Conservation (phyloP, 2,797 vertebrate genomes). For the Morelia viridis region DNA sequence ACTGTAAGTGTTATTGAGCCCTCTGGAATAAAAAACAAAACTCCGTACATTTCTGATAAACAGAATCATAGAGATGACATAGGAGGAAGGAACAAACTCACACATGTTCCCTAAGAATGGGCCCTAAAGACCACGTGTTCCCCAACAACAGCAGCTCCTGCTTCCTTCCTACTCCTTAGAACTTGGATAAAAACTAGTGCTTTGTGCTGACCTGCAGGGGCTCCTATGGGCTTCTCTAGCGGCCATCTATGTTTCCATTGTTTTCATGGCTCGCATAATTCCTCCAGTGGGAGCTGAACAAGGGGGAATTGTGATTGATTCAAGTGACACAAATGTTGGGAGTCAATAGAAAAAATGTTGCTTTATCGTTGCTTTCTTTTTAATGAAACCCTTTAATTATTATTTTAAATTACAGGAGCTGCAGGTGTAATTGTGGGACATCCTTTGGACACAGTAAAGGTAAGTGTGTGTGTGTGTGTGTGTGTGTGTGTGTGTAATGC, state of each 20-base stretch:
- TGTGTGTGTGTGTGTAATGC: neutral
- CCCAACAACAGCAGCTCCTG: neutral
- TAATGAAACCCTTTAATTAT: constrained; percentile 14
- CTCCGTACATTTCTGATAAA: neutral
- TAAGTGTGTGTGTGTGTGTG: constrained; percentile 54
- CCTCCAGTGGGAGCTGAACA: neutral
- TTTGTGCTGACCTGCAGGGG: neutral
- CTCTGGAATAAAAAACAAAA: neutral
- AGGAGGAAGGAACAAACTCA: neutral
- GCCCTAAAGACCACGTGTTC: neutral
- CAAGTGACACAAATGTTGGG: neutral
- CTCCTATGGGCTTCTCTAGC: neutral
- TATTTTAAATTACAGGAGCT: constrained; percentile 78
- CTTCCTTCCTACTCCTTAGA: neutral
- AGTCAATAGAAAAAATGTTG: neutral
- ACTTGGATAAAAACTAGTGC: neutral
- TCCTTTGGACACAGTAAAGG: constrained; percentile 96
- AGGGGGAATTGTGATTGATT: neutral
- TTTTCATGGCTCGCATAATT: neutral
- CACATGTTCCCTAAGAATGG: neutral
- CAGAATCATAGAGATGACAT: neutral
- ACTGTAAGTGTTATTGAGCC: neutral
- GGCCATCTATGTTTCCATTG: neutral
- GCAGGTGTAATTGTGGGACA: constrained; percentile 91
- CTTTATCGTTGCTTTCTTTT: neutral